Conservation (phyloP, 2,113 vertebrate species). For the Rhabdomys dilectus region DNA sequence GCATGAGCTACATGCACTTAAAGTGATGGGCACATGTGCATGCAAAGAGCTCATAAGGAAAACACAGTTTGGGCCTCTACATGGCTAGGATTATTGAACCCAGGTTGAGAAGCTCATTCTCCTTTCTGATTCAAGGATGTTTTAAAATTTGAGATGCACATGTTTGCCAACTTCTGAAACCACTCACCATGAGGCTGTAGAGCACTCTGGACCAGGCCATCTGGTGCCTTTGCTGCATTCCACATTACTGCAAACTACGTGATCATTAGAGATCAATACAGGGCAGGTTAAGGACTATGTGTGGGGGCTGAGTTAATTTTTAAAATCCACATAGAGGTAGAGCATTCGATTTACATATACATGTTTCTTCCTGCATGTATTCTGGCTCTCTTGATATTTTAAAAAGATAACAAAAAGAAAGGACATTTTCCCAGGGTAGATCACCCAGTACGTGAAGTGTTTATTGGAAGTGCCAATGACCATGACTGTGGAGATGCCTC, state of each 20-base stretch:
- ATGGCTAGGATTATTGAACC: not conserved
- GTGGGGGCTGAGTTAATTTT: not conserved
- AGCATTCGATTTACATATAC: not conserved
- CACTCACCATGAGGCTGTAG: not conserved
- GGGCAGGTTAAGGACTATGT: not conserved
- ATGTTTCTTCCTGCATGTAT: conserved; percentile 7
- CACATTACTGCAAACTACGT: too few relatives aligned
- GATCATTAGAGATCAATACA: not conserved
- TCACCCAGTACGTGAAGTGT: not conserved
- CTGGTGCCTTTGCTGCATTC: not conserved
- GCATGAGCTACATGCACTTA: not conserved
- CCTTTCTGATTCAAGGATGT: not conserved
- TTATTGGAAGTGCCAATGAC: not conserved
- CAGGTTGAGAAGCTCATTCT: not conserved
- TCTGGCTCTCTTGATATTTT: conserved; percentile 34
- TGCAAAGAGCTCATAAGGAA: not conserved
- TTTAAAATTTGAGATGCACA: conserved; percentile 17
- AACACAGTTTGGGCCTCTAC: not conserved
- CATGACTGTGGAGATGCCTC: not conserved
- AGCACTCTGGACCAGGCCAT: not conserved
- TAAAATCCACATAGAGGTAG: not conserved
- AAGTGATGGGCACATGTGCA: not conserved
- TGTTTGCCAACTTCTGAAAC: not conserved
- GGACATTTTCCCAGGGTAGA: not conserved
- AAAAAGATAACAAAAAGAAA: not conserved